These are phyloP conservation scores for Tigriopus japonicus DNA, from an alignment of 1,140 invertebrate genomes.

Conservation along the genomic window DNA sequence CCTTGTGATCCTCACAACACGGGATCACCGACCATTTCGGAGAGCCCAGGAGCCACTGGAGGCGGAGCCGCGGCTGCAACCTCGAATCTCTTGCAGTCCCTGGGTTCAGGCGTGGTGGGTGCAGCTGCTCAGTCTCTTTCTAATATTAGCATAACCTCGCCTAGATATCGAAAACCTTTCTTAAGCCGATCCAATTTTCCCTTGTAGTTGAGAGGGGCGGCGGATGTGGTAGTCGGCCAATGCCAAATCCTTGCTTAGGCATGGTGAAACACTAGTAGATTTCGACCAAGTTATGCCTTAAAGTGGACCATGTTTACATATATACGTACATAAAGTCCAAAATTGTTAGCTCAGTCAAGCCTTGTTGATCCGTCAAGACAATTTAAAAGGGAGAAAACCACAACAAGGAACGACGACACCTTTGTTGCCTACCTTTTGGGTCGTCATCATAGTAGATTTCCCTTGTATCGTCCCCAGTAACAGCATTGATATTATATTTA, in stretches of 20 bases:
- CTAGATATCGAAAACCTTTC: constrained; percentile 8
- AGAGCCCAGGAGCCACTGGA: neutral
- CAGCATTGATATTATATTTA: too few species aligned
- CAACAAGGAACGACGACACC: too few species aligned
- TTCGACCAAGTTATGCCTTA: neutral
- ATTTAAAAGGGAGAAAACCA: too few species aligned
- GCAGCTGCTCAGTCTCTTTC: constrained; percentile 7
- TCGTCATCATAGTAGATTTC: too few species aligned
- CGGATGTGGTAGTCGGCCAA: neutral
- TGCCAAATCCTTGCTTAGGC: neutral
- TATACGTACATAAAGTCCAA: too few species aligned
- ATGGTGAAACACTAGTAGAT: neutral
- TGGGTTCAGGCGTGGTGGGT: constrained; percentile 11
- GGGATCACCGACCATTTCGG: neutral
- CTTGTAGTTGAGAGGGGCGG: neutral
- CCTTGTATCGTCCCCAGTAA: too few species aligned
- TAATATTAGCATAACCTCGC: neutral
- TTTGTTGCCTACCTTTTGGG: too few species aligned
- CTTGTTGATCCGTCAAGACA: too few species aligned
- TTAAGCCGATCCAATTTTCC: neutral
- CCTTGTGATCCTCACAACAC: neutral
- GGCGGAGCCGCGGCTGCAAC: neutral
- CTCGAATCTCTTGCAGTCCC: neutral
- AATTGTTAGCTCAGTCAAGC: too few species aligned
- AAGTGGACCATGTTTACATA: too few species aligned